Conservation (phyloP, 2,797 vertebrate genomes). For the Eremophila alpestris region DNA sequence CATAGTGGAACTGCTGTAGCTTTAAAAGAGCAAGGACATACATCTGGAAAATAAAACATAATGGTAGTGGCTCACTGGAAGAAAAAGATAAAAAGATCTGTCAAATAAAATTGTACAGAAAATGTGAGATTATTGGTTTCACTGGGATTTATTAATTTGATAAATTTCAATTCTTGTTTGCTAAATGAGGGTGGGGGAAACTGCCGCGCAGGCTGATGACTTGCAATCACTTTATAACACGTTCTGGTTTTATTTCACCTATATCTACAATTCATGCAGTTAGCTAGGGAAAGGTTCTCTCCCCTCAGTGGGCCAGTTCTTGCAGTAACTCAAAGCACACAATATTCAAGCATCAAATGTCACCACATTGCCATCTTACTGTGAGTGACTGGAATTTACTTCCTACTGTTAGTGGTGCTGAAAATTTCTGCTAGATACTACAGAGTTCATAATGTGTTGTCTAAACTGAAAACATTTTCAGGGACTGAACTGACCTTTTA, state of each 20-base stretch:
- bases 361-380: constrained; percentile 78
- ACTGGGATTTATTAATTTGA: constrained; percentile 80
- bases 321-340: constrained; percentile 43
- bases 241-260: constrained; percentile 38
- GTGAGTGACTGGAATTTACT: constrained; percentile 74
- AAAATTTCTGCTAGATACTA: constrained; percentile 70
- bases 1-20: not conserved
- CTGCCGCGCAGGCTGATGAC: not conserved
- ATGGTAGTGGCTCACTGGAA: constrained; percentile 48
- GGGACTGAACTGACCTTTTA: constrained; percentile 74
- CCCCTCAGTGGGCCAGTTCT: constrained; percentile 9
- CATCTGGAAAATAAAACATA: constrained; percentile 74
- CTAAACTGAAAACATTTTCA: constrained; percentile 74
- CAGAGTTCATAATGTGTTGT: constrained; percentile 66
- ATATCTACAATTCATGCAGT: constrained; percentile 51
- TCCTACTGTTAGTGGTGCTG: constrained; percentile 68
- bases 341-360: constrained; percentile 73
- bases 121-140: constrained; percentile 75
- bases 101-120: constrained; percentile 66
- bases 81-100: constrained; percentile 65
- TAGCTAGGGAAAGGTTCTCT: constrained; percentile 22
- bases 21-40: constrained; percentile 74
- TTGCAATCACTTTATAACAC: constrained; percentile 37
- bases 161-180: constrained; percentile 64
- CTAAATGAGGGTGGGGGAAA: not conserved